Evolutionary conservation across 2,113 vertebrate genomes (phyloP).

Genomic region (Ictalurus furcatus): DNA sequence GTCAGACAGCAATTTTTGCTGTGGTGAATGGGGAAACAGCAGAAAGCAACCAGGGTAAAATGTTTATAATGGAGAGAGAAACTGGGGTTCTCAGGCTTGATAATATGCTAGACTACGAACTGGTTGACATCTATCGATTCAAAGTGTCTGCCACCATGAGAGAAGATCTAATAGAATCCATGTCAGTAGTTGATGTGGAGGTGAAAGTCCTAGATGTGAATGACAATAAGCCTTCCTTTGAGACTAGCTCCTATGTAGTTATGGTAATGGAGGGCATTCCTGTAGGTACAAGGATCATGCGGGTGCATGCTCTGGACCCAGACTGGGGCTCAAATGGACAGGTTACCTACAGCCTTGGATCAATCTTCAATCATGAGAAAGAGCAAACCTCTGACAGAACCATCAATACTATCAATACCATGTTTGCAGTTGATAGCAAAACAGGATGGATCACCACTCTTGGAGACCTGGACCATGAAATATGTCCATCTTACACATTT

Average conservation of each 20-base stretch:
- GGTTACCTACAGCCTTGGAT: conserved; percentile 84
- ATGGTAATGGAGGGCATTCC: conserved; percentile 96
- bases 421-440: conserved; percentile 88
- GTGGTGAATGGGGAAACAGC: conserved; percentile 80
- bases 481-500: conserved; percentile 84
- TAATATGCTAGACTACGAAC: conserved; percentile 87
- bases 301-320: conserved; percentile 85
- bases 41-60: conserved; percentile 84
- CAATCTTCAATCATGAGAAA: conserved; percentile 70
- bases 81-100: conserved; percentile 85
- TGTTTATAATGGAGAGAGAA: conserved; percentile 88
- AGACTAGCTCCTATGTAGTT: conserved; percentile 83
- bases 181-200: conserved; percentile 88
- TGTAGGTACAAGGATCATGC: conserved; percentile 85
- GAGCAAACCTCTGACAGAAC: conserved; percentile 54
- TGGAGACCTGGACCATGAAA: conserved; percentile 88
- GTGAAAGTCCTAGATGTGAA: conserved; percentile 92
- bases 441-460: conserved; percentile 95
- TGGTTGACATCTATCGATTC: conserved; percentile 82
- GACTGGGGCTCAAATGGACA: conserved; percentile 94
- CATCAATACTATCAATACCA: conserved; percentile 27
- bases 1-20: conserved; percentile 77
- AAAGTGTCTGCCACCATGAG: conserved; percentile 86
- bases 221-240: conserved; percentile 93
- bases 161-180: conserved; percentile 82